Percentiles rank a stretch among this genome's conserved stretches.
phyloP scores from a whole-genome alignment of 2,113 vertebrate genomes.

The Phylloscopus trochilus region DNA sequence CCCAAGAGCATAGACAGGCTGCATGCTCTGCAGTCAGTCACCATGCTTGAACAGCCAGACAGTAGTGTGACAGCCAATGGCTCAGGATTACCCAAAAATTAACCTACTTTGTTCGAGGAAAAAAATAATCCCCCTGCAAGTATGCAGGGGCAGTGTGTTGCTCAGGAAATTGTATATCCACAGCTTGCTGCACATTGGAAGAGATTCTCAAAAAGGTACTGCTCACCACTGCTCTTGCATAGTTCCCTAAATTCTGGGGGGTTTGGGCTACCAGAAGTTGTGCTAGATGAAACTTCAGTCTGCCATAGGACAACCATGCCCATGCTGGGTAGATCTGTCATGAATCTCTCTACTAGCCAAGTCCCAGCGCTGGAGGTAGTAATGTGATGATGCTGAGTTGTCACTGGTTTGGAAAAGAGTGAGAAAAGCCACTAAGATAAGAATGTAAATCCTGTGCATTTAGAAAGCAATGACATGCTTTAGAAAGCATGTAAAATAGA shows the following conservation, averaged over 20 bases:
- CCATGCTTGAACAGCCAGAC: neutral
- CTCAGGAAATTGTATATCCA: neutral
- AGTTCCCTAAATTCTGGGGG: neutral
- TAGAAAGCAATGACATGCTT: neutral
- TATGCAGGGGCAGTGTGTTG: neutral
- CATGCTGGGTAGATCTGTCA: neutral
- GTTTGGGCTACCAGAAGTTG: neutral
- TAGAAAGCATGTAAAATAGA: neutral
- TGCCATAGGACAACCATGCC: neutral
- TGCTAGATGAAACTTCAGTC: neutral
- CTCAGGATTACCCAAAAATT: neutral
- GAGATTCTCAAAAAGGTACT: neutral
- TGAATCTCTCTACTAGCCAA: fast-evolving
- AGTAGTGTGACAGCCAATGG: neutral
- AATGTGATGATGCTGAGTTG: neutral
- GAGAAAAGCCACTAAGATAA: neutral
- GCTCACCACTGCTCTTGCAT: neutral
- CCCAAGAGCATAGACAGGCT: neutral
- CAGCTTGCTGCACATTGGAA: neutral
- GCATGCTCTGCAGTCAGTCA: fast-evolving
- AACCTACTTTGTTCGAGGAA: neutral
- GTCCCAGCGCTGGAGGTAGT: neutral
- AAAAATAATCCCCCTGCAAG: neutral
- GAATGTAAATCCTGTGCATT: neutral
- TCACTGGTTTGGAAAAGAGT: neutral